Base-by-base conservation (phyloP, 2,797 vertebrate species). In the Pantherophis alleghaniensis region DNA sequence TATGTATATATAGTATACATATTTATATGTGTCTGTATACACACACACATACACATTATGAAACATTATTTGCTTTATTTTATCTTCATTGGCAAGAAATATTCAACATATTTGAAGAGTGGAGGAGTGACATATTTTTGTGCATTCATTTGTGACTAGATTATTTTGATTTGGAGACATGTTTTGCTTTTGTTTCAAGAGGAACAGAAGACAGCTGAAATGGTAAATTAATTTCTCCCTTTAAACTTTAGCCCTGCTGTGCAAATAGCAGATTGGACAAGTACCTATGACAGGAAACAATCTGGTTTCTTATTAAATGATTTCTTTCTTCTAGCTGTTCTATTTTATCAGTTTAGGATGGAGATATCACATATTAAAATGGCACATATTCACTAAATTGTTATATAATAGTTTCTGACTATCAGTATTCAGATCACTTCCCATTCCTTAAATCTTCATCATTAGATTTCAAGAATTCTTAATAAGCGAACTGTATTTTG, bases 271-370 rank as follows among this genome's bases (percentile, higher is more conserved):
- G 53, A 69, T 94, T 69, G 83, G 95, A 95, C 66, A 26, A 26
- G 60, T 93, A 95, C 51, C 92, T 95, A 88, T 91, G 94, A 93
- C 20, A 93, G 87, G 22, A 55, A 94, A 93, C 94, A 91, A 90
- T 88, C 86, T 95, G 42, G 0, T 91, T 96, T 95, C 59, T 61
- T 0, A 4, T 93, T 89, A 94, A 86, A 91, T 94, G 92, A 94
- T 66, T 92, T 88, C 94, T 94, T 37, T 91, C 9, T 87, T 90
- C 61, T 10, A 79, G 47, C 16, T 93, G 32, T 92, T 94, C 83
- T 87, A 69, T 92, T 89, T 96, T 90, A 61, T 28, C 0, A 83
- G 16, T 69, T 87, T 42, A 60, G 16, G 32, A 56, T 92, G 20
- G 60, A 47, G 53, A 32, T 57, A 13, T 13, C 69, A 60, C 37